Evolutionary conservation across 2,888 invertebrate genomes (phyloP).

Genomic region (Caenorhabditis sinica): DNA sequence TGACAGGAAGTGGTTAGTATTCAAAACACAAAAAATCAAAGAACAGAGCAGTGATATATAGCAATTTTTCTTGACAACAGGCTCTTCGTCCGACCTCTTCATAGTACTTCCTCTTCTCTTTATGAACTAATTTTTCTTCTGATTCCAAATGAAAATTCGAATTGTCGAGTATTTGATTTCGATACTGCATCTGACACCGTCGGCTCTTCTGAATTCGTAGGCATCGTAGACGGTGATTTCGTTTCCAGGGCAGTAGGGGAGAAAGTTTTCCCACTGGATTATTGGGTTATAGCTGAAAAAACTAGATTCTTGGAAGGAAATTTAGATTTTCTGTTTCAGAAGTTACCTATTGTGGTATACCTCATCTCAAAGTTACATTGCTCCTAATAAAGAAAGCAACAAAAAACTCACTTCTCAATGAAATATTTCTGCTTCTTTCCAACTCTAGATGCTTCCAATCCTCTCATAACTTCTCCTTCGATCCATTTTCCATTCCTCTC

Average conservation of each 20-base stretch:
- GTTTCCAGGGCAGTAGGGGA: neutral
- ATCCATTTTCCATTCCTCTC: neutral
- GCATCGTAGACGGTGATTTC: neutral
- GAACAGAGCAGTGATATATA: too few relatives aligned
- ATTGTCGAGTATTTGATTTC: neutral
- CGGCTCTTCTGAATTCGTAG: neutral
- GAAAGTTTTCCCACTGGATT: neutral
- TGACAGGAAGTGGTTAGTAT: too few relatives aligned
- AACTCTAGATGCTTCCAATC: neutral
- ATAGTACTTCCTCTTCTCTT: too few relatives aligned
- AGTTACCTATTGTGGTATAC: neutral
- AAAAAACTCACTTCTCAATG: neutral
- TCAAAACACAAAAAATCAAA: too few relatives aligned
- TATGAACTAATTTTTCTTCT: neutral
- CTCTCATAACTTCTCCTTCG: neutral
- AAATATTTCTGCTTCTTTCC: neutral
- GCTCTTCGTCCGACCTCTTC: too few relatives aligned
- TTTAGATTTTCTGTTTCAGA: neutral
- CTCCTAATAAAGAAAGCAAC: neutral
- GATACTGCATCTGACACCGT: neutral
- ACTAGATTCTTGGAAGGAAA: neutral
- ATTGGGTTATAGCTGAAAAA: neutral
- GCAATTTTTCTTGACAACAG: too few relatives aligned
- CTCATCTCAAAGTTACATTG: too few relatives aligned
- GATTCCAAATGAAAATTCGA: constrained; percentile 6